These are phyloP conservation scores for Drosophila kanekoi DNA, from an alignment of 2,888 invertebrate species.

Conservation along the genomic window DNA sequence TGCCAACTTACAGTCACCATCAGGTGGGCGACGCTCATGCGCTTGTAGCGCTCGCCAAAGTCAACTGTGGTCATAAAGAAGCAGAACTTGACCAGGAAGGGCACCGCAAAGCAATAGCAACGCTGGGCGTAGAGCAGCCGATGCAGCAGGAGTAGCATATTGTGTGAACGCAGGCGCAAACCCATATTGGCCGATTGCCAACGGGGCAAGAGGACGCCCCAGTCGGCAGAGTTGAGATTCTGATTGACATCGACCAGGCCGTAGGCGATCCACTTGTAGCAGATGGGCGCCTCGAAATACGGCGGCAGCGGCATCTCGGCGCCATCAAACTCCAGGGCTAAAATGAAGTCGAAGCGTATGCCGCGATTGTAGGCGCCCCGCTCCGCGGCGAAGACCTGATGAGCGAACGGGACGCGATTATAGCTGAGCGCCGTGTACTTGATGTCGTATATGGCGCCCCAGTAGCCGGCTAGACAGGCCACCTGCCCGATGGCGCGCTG, in stretches of 20 bases:
- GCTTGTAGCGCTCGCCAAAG: conserved; percentile 16
- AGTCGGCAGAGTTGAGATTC: conserved; percentile 15
- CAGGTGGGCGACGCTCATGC: conserved; percentile 24
- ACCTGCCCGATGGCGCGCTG: conserved; percentile 8
- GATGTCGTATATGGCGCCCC: conserved; percentile 31
- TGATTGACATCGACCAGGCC: conserved; percentile 8
- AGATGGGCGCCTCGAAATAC: conserved; percentile 32
- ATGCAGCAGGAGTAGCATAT: conserved; percentile 27
- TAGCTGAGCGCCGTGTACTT: conserved; percentile 20
- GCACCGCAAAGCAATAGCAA: conserved; percentile 29
- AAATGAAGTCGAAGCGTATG: conserved; percentile 56
- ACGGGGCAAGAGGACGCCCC: conserved; percentile 52
- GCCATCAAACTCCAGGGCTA: conserved; percentile 52
- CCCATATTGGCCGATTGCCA: conserved; percentile 28
- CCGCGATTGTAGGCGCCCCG: background rate
- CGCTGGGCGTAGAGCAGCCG: conserved; percentile 41
- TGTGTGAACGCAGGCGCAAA: conserved; percentile 10
- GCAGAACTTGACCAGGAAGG: conserved; percentile 45
- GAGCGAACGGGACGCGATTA: conserved; percentile 41
- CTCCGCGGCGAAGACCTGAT: conserved; percentile 34
- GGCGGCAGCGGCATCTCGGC: conserved; percentile 34
- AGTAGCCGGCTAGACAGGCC: rapidly evolving
- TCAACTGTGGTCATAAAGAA: conserved; percentile 46
- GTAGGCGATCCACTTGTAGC: conserved; percentile 54
- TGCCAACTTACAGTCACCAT: conserved; percentile 32